Evolutionary conservation across 1,140 invertebrate genomes (phyloP), one percentile per base, ranked within the genome.

Genomic region (Sarcophaga bullata): DNA sequence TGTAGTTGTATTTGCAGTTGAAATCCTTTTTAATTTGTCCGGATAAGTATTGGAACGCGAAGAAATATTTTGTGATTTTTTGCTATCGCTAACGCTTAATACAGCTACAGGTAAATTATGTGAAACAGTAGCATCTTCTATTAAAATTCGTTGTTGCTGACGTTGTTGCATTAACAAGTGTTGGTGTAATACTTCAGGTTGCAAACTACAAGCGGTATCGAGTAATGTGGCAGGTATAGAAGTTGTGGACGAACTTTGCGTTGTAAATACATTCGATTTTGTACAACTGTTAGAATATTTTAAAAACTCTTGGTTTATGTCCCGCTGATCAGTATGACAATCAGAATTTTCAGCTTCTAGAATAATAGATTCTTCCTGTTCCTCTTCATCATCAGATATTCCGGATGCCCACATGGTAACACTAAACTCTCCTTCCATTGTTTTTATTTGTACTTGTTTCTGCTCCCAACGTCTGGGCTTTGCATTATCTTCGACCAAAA

Each of bases 351-450:
- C 62, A 19, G n/a, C 8, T 17, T 68, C 19, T 19, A 68, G 17
- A 68, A 98, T 97, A 46, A 52, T 6, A 91, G 96, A 98, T 90
- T 98, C 97, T 58, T 98, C 97, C 15, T 96, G 95, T 91, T 95
- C 80, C 13, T 97, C 95, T 92, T 93, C 91, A 95, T 96, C 96
- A 88, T 98, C 96, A 85, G 97, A 96, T 81, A 95, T 95, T 0
- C 97, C 97, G 3, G 97, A 97, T 48, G 97, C 97, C 98, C 98
- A 99, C 97, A 99, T 98, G 80, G 97, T 99, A 76, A 99, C 97
- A 80, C 96, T 98, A 91, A 99, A 99, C 92, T 98, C 98, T 73
- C 97, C 98, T 92, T 99, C 97, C 91, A 98, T 94, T 48, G 97
- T 99, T 91, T 98, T 97, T 85, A 99, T 99, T 92, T 98, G 97